phyloP scores from a whole-genome alignment of 2,797 vertebrate genomes.

The Vultur gryphus region DNA sequence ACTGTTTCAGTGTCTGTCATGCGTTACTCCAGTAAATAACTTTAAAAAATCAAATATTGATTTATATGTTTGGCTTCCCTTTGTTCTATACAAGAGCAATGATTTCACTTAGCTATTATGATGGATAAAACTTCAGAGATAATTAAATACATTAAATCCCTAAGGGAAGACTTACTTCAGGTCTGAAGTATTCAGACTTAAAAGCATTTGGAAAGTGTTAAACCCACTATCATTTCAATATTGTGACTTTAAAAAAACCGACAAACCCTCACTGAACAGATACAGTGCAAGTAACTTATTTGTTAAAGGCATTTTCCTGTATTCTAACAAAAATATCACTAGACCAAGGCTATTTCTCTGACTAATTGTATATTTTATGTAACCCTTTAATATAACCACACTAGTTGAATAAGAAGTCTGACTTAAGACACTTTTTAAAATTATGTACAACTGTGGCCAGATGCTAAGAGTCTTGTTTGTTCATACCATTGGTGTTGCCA shows the following conservation, averaged over 20 bases:
- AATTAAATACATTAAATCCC: conserved; percentile 66
- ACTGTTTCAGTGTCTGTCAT: background rate
- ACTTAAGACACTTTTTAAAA: background rate
- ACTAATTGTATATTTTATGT: background rate
- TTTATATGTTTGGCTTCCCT: conserved; percentile 59
- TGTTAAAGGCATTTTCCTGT: background rate
- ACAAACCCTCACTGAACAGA: background rate
- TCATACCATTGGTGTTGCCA: background rate
- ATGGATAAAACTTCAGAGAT: conserved; percentile 68
- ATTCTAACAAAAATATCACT: background rate
- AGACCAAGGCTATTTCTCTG: background rate
- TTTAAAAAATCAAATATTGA: conserved; percentile 63
- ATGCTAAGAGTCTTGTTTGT: background rate
- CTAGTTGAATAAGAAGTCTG: background rate
- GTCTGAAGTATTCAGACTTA: conserved; percentile 58
- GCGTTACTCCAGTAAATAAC: conserved; percentile 27
- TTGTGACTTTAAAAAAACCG: background rate
- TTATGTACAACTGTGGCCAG: background rate
- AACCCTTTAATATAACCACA: background rate
- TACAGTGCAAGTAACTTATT: background rate
- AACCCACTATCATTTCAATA: background rate
- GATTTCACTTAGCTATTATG: conserved; percentile 67
- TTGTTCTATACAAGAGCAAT: conserved; percentile 45
- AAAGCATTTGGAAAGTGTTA: conserved; percentile 53
- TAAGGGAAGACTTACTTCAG: conserved; percentile 60